These are phyloP conservation scores for Spheniscus humboldti DNA, from an alignment of 2,797 vertebrate genomes.

Conservation along the genomic window DNA sequence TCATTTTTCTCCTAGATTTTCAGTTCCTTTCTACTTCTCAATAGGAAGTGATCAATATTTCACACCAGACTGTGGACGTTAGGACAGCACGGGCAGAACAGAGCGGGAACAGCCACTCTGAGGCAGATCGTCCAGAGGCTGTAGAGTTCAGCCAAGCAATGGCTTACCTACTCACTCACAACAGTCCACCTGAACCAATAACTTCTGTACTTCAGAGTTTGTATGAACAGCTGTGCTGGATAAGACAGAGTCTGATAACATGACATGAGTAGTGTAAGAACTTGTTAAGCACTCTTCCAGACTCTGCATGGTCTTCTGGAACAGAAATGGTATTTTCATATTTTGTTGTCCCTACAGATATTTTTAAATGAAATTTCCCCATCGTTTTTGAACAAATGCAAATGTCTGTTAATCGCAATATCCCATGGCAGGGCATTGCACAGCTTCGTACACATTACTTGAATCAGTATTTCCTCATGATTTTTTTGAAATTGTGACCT, in stretches of 20 bases:
- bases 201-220: background rate
- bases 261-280: background rate
- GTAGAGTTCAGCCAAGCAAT: background rate
- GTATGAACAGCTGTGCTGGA: background rate
- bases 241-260: background rate
- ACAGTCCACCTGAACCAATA: background rate
- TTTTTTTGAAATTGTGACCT: background rate
- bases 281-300: background rate
- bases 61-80: accelerated
- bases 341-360: background rate
- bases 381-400: background rate
- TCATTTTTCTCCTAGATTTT: background rate
- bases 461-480: background rate
- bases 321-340: background rate
- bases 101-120: background rate
- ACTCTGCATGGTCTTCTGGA: background rate
- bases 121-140: background rate
- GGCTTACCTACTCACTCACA: too few species aligned
- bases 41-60: background rate
- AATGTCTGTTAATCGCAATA: background rate
- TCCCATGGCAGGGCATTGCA: background rate
- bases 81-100: background rate
- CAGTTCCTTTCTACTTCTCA: background rate
- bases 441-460: background rate
- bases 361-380: background rate